Conservation (phyloP, 2,888 invertebrate species). For the Nineta flava region DNA sequence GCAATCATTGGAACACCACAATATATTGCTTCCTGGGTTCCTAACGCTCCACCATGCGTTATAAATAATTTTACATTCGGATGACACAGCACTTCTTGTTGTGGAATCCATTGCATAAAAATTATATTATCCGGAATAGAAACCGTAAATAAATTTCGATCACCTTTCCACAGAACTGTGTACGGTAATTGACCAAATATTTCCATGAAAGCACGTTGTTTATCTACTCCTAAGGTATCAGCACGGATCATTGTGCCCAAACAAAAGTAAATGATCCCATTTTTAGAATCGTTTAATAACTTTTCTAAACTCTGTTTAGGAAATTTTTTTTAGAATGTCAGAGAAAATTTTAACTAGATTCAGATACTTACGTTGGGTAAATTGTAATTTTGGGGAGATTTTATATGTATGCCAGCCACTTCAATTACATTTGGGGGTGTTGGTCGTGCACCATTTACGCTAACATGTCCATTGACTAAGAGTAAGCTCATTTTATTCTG, state of each 20-base stretch:
- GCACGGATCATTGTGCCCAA: slow-evolving; percentile 59
- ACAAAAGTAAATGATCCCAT: slow-evolving; percentile 59
- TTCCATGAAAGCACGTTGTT: slow-evolving; percentile 38
- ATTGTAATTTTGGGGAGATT: not conserved
- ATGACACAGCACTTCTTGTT: slow-evolving; percentile 61
- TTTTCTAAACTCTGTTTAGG: slow-evolving; percentile 38
- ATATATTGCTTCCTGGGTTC: slow-evolving; percentile 50
- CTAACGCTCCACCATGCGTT: slow-evolving; percentile 50
- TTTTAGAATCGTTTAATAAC: slow-evolving; percentile 44
- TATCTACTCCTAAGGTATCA: slow-evolving; percentile 42
- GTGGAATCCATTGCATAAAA: slow-evolving; percentile 53
- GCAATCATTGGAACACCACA: slow-evolving; percentile 48
- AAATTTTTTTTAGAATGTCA: not conserved
- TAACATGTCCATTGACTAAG: slow-evolving; percentile 38
- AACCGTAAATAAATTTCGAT: slow-evolving; percentile 36
- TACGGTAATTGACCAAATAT: slow-evolving; percentile 47
- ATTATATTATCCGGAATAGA: slow-evolving; percentile 45
- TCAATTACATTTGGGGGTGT: slow-evolving; percentile 36
- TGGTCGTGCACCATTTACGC: slow-evolving; percentile 37
- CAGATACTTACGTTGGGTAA: not conserved
- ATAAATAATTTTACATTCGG: slow-evolving; percentile 50
- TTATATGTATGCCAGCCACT: slow-evolving; percentile 36
- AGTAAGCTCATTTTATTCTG: slow-evolving; percentile 35
- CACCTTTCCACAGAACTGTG: slow-evolving; percentile 68
- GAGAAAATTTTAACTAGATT: not conserved